Evolutionary conservation across 2,888 invertebrate species (phyloP).

Genomic region (Cheilosia scutellata): DNA sequence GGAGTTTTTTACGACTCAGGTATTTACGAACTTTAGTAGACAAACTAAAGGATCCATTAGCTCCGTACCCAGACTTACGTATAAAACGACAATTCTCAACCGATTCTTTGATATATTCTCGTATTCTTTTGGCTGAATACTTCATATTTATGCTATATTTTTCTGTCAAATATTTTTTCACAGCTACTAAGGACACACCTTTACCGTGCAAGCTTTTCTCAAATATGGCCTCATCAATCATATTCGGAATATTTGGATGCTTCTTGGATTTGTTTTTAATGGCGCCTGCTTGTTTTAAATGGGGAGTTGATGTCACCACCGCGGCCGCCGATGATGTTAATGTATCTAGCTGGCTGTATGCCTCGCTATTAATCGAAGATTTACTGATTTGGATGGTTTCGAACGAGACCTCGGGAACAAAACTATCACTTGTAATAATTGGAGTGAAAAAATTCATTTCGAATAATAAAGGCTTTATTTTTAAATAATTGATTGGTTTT

Average conservation of each 20-base stretch:
- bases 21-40: neutral
- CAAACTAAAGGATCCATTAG: conserved; percentile 59
- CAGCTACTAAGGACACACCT: conserved; percentile 29
- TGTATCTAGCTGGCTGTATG: too few relatives aligned
- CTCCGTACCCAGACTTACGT: conserved; percentile 51
- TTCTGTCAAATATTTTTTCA: conserved; percentile 23
- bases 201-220: conserved; percentile 4
- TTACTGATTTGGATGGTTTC: too few relatives aligned
- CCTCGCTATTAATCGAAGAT: too few relatives aligned
- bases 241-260: conserved; percentile 4
- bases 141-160: conserved; percentile 26
- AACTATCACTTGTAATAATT: too few relatives aligned
- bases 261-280: neutral
- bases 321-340: too few relatives aligned
- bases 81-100: conserved; percentile 31
- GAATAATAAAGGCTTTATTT: too few relatives aligned
- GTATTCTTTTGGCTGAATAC: conserved; percentile 15
- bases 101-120: conserved; percentile 40
- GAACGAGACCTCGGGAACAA: too few relatives aligned
- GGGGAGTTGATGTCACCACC: too few relatives aligned
- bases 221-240: conserved; percentile 52
- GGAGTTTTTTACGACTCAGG: neutral
- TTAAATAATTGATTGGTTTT: too few relatives aligned
- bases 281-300: too few relatives aligned
- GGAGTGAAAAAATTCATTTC: too few relatives aligned